Base-by-base conservation (phyloP, 2,113 vertebrate species). In the Archocentrus centrarchus region DNA sequence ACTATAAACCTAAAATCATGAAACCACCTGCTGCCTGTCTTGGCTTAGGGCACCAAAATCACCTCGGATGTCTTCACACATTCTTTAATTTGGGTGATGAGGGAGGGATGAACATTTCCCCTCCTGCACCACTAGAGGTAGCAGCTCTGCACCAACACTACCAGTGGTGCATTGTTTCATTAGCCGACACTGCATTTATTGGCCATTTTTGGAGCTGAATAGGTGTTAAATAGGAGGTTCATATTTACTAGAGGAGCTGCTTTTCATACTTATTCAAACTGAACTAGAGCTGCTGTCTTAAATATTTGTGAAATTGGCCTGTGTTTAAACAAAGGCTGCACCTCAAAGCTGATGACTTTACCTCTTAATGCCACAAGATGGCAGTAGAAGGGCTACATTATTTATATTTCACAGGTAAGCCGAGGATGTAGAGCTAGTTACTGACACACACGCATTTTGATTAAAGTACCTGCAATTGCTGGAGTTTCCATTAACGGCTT, bases 361-460 rank as follows among this genome's bases (percentile, higher is more conserved):
- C 79, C 24, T 20, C 62, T 60, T 59, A 85, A 9, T 1, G 55
- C 93, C 93, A 94, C 91, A 35, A 81, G 94, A 90, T 93, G 94
- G 90, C 89, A 88, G 87, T 87, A 88, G 27, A 60, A 59, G 27
- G 35, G 50, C 50, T 20, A 59, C 64, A 55, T 76, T 83, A 39
- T 83, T 89, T 83, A 59, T 41, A 59, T 60, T 85, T 17, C 58
- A 77, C 88, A 90, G 86, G 92, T 90, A 88, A 91, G 89, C 79
- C 24, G 58, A 58, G 85, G 62, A 70, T 18, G 9, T 55, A 77
- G 79, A 80, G 30, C 53, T 60, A 24, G 27, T 77, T 81, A 6
- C 32, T 85, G 6, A 84, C 10, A n/a, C n/a, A 13, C 20, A 58
- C 44, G 11, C 1, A 53, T 50, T 76, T 75, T 82, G 61, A 53